phyloP scores from a whole-genome alignment of 2,113 vertebrate species.

The Phaethornis superciliosus region DNA sequence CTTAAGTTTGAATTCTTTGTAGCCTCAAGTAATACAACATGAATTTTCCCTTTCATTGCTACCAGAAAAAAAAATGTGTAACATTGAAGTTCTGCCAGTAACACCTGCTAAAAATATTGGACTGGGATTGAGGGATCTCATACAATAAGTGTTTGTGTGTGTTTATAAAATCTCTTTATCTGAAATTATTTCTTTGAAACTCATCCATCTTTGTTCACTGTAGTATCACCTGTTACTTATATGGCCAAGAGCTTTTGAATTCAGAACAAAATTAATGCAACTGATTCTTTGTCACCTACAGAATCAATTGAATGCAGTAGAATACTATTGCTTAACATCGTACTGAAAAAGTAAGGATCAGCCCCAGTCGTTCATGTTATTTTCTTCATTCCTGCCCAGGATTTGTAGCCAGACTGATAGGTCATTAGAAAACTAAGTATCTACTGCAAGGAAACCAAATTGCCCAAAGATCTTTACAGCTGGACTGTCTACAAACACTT shows the following conservation, averaged over 20 bases:
- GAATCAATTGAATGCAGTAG: accelerated
- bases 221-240: neutral
- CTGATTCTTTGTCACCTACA: neutral
- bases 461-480: neutral
- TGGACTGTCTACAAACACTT: neutral
- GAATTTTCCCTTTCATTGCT: constrained; percentile 28
- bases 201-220: neutral
- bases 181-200: constrained; percentile 35
- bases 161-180: constrained; percentile 24
- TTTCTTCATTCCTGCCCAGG: neutral
- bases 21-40: constrained; percentile 46
- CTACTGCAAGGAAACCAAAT: neutral
- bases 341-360: neutral
- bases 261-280: neutral
- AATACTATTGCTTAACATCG: neutral
- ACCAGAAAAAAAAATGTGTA: constrained; percentile 10
- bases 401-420: neutral
- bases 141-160: neutral
- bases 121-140: constrained; percentile 62
- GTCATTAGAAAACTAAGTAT: neutral
- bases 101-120: constrained; percentile 65
- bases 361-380: neutral
- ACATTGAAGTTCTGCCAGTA: constrained; percentile 37
- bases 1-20: constrained; percentile 41
- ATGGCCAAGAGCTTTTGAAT: neutral